phyloP scores from a whole-genome alignment of 2,113 vertebrate species.

The Phylloscopus trochilus region DNA sequence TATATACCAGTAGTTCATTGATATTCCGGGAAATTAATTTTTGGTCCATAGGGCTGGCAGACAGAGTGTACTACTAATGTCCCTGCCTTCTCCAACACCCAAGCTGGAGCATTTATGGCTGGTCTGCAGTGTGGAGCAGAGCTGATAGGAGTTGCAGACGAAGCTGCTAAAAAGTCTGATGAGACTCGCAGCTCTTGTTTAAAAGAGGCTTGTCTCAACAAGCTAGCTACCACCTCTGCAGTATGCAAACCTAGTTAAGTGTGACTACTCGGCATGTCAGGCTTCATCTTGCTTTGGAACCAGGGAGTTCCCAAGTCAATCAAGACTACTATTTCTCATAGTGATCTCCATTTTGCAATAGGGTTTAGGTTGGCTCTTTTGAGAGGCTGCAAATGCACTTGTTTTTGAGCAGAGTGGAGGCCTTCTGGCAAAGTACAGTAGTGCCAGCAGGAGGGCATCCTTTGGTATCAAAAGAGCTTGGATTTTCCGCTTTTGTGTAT shows the following conservation, averaged over 20 bases:
- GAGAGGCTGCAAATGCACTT: neutral
- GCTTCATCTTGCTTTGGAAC: neutral
- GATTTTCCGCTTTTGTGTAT: neutral
- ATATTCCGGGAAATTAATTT: neutral
- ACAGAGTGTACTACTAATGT: neutral
- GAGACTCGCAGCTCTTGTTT: conserved; percentile 8
- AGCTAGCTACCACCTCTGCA: conserved; percentile 35
- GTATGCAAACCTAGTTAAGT: neutral
- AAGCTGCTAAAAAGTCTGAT: neutral
- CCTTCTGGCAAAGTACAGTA: neutral
- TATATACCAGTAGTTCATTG: neutral
- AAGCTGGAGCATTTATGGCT: neutral
- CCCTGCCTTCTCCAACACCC: neutral
- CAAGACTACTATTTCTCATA: neutral
- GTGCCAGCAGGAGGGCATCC: neutral
- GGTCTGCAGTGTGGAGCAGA: neutral
- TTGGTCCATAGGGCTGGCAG: neutral
- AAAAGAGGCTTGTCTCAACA: conserved; percentile 48
- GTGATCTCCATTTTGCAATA: neutral
- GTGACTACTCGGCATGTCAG: neutral
- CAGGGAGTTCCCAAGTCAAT: neutral
- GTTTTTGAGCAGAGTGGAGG: neutral
- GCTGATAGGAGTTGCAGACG: neutral
- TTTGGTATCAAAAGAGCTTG: neutral
- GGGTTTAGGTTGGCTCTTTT: neutral